phyloP scores from a whole-genome alignment of 2,888 invertebrate species.

The Chaitophorus viminalis region DNA sequence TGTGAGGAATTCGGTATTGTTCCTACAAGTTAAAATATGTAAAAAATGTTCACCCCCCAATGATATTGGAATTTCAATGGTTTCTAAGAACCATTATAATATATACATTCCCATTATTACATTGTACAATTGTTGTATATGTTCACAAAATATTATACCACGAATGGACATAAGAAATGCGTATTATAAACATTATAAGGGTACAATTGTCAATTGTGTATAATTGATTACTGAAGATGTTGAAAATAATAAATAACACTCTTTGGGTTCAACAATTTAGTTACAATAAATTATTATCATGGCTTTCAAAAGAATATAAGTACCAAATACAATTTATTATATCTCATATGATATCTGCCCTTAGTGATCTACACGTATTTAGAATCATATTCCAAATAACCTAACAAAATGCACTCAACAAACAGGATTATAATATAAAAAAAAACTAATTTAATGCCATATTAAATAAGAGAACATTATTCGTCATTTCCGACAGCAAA shows the following conservation, averaged over 20 bases:
- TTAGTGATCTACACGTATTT: too few species aligned
- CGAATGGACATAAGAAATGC: not conserved
- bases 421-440: too few species aligned
- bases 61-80: constrained; percentile 34
- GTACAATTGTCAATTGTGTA: not conserved
- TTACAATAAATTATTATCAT: too few species aligned
- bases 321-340: too few species aligned
- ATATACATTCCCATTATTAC: not conserved
- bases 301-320: too few species aligned
- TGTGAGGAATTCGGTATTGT: constrained; percentile 50
- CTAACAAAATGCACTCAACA: too few species aligned
- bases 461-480: too few species aligned
- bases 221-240: not conserved
- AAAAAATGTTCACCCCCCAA: constrained; percentile 45
- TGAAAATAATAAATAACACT: not conserved
- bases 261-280: not conserved
- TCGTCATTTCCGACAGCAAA: too few species aligned
- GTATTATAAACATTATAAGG: not conserved
- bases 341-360: too few species aligned
- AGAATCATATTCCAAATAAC: too few species aligned
- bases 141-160: not conserved
- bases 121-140: not conserved
- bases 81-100: constrained; percentile 14
- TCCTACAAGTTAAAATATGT: constrained; percentile 19
- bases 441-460: too few species aligned